Base-by-base conservation (phyloP, 2,797 vertebrate genomes). In the Helicolenus hilgendorfi region DNA sequence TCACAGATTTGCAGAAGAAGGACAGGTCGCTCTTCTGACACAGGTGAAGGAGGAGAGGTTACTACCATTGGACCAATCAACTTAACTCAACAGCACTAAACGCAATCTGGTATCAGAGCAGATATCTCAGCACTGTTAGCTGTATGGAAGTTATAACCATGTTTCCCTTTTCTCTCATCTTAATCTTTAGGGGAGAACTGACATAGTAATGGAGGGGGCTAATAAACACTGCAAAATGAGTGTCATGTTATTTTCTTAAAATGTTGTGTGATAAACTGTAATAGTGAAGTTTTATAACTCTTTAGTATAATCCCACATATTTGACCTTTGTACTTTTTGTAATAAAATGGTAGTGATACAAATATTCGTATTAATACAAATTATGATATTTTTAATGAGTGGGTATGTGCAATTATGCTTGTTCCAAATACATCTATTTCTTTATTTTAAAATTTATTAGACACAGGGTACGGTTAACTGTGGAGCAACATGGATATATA, bases 21-120 rank as follows among this genome's bases (percentile, higher is more conserved):
- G 7, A 49, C 1, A 1, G 0, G 0, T 18, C 45, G 45, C 45
- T 49, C 45, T 8, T 2, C 18, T 49, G 7, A 1, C 18, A 49
- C 18, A 49, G 18, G 0, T 0, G 0, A 49, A 18, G 4, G 0
- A 5, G 2, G 4, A 38, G 11, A 14, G 0, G 0, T 49, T 49
- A 0, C 11, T 38, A 49, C 15, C 13, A 1, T 9, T 18, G 58
- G 26, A 60, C 58, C 58, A 60, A 60, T 29, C 7, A 9, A 13
- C 26, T 60, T 26, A 0, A 56, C 27, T 27, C 27, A 27, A 27
- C 27, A 27, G 55, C 27, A 27, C 6, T 7, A 56, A 31, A 41
- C 18, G 2, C 3, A 11, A 29, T 56, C 22, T 70, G 35, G 15
- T 55, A 14, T 63, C 35, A 62, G 24, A 59, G 33, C 22, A 3